Evolutionary conservation across 2,113 vertebrate genomes (phyloP).

Genomic region (Empidonax alnorum): DNA sequence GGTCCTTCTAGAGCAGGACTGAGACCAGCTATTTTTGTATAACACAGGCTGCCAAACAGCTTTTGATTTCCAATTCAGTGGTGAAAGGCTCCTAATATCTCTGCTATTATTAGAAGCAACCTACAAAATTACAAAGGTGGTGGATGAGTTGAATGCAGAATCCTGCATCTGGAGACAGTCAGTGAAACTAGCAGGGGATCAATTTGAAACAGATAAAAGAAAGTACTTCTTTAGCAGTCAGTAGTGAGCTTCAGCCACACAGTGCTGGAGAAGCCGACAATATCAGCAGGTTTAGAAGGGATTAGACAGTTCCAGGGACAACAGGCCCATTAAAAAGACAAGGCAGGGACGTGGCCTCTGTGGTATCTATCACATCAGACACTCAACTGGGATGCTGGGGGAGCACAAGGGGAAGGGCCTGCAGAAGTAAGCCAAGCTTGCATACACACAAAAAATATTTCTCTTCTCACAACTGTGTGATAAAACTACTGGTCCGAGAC

Average conservation of each 20-base stretch:
- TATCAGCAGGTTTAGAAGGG: background rate
- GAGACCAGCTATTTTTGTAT: slow-evolving; percentile 1
- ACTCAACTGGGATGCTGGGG: background rate
- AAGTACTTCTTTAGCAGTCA: slow-evolving; percentile 1
- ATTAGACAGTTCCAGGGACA: slow-evolving; percentile 1
- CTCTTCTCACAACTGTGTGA: background rate
- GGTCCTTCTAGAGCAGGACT: background rate
- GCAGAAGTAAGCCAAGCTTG: background rate
- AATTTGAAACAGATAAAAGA: slow-evolving; percentile 1
- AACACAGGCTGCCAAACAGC: background rate
- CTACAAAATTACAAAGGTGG: background rate
- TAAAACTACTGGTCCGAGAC: background rate
- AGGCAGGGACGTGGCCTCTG: background rate
- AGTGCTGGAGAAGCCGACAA: background rate
- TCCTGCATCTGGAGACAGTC: background rate
- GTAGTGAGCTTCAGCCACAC: background rate
- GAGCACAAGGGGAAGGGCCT: background rate
- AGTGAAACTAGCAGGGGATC: background rate
- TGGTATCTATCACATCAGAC: background rate
- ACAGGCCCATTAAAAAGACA: background rate
- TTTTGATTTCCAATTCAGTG: background rate
- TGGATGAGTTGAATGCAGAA: background rate
- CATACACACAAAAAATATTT: background rate
- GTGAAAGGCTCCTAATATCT: background rate
- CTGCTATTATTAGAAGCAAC: slow-evolving; percentile 28